Evolutionary conservation across 2,888 invertebrate species (phyloP).

Genomic region (Diplazon laetatorius): DNA sequence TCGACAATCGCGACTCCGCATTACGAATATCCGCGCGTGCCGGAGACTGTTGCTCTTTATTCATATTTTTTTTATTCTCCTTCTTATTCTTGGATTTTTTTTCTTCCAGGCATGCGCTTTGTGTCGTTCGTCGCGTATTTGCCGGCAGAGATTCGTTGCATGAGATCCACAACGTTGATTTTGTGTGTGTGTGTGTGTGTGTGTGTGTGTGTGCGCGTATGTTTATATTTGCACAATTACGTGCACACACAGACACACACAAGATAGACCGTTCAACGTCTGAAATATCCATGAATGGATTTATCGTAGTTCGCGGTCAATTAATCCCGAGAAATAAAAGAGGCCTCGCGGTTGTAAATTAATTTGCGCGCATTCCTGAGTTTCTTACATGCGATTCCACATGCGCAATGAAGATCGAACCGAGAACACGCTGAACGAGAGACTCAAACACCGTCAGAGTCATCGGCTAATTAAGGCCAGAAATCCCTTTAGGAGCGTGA

Average conservation of each 20-base stretch:
- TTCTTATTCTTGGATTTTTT: background rate
- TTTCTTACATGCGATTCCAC: constrained; percentile 38
- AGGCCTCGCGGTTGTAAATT: constrained; percentile 45
- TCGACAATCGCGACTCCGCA: constrained; percentile 20
- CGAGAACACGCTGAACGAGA: background rate
- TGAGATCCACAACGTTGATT: background rate
- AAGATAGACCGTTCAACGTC: constrained; percentile 52
- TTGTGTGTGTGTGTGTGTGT: too few relatives aligned
- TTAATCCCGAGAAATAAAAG: constrained; percentile 39
- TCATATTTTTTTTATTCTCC: constrained; percentile 1
- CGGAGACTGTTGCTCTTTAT: background rate
- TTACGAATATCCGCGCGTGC: constrained; percentile 9
- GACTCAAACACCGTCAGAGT: background rate
- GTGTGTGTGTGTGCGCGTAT: too few relatives aligned
- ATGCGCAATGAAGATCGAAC: constrained; percentile 15
- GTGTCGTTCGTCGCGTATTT: constrained; percentile 12
- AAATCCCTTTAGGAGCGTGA: too few relatives aligned
- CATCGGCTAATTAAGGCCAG: constrained; percentile 7
- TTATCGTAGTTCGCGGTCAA: constrained; percentile 56
- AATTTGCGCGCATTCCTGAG: constrained; percentile 62
- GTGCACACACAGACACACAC: too few relatives aligned
- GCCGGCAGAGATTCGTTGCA: background rate
- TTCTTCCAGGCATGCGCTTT: constrained; percentile 24
- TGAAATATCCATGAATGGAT: constrained; percentile 61
- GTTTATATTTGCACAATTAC: background rate